Base-by-base conservation (phyloP, 1,140 invertebrate species). In the Brachystomella parvula region DNA sequence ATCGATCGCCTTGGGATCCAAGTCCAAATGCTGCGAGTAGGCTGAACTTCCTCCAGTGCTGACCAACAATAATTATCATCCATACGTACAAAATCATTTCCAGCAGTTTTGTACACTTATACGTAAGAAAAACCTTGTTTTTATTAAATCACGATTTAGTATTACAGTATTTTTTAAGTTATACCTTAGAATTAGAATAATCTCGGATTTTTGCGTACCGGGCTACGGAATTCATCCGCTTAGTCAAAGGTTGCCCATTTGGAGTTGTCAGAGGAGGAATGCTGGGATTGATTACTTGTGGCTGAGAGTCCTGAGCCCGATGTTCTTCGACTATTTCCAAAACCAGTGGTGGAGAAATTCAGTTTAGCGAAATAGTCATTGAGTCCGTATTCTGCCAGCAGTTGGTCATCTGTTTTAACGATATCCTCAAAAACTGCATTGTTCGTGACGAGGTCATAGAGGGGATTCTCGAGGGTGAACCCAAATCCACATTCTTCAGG, bases 1-100 rank as follows among this genome's bases (percentile, higher is more conserved):
- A 87, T 95, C 64, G 83, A 89, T 73, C 84, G 84, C 76, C 75
- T 89, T 70, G 84, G 84, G 49, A 78, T 92, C 28, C 83, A 86
- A 76, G 84, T 88, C 21, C 86, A 89, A 76, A 81, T 79, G n/a
- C 71, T 83, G 30, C 39, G 59, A 26, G 24, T 61, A 19, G 60
- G 60, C 33, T 61, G 21, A 28, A 12, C n/a, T 44, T 44, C n/a
- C n/a, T n/a, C n/a, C n/a, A n/a, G n/a, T n/a, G n/a, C n/a, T n/a
- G n/a, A n/a, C n/a, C n/a, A n/a, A n/a, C n/a, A n/a, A n/a, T n/a
- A n/a, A n/a, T n/a, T n/a, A n/a, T n/a, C n/a, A n/a, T n/a, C n/a
- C n/a, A n/a, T n/a, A n/a, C n/a, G n/a, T n/a, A n/a, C n/a, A n/a
- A n/a, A n/a, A n/a, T n/a, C n/a, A n/a, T n/a, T n/a, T n/a, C n/a